Percentiles rank a stretch among this genome's conserved stretches.
Evolutionary conservation across 2,113 vertebrate species (phyloP).

Genomic region (Strigops habroptila): DNA sequence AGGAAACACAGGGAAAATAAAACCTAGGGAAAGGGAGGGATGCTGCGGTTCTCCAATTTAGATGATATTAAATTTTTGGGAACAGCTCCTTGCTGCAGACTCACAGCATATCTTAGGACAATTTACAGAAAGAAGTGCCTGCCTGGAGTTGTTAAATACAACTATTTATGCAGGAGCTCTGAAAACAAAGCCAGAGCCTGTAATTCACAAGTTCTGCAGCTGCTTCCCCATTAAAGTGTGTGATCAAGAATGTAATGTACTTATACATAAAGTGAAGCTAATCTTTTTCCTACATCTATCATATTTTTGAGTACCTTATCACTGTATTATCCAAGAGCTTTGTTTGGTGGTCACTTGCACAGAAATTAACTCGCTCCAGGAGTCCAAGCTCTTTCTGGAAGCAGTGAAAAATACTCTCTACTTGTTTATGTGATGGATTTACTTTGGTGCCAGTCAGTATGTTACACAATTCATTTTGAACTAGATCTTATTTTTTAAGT

Average conservation of each 20-base stretch:
- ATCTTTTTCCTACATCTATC: background rate
- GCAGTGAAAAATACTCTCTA: background rate
- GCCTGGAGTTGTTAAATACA: background rate
- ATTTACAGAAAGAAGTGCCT: background rate
- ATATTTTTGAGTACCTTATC: background rate
- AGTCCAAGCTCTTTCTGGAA: background rate
- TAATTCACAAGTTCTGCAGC: constrained; percentile 5
- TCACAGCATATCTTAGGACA: background rate
- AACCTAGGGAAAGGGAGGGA: background rate
- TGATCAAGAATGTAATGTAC: background rate
- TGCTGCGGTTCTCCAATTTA: background rate
- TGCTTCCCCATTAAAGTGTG: background rate
- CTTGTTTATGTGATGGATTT: constrained; percentile 26
- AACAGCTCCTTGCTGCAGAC: background rate
- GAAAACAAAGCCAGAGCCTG: background rate
- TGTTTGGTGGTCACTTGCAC: background rate
- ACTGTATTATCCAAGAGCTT: background rate
- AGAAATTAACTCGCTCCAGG: background rate
- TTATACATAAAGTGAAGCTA: background rate
- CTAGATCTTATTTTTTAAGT: background rate
- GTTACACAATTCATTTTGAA: background rate
- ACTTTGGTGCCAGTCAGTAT: background rate
- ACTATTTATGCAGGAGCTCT: background rate
- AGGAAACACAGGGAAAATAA: background rate
- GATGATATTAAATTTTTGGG: background rate